Conservation (phyloP, 2,888 invertebrate genomes). For the Mimachlamys varia region DNA sequence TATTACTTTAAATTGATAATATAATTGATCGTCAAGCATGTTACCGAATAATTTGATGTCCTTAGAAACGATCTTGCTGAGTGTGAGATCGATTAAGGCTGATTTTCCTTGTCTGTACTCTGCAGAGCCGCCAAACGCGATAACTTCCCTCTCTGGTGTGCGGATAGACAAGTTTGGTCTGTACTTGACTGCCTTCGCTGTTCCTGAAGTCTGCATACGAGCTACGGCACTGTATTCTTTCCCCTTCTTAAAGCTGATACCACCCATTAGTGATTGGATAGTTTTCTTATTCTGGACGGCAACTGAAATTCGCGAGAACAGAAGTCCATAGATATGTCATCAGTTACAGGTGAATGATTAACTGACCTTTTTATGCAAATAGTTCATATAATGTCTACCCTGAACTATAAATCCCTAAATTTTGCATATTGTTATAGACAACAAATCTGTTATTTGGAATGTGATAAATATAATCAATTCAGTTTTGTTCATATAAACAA, state of each 20-base stretch:
- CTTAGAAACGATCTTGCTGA: conserved; percentile 57
- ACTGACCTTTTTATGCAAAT: no score
- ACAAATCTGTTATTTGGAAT: no score
- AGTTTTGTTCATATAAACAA: no score
- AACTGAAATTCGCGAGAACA: conserved; percentile 45
- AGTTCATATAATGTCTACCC: no score
- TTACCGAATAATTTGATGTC: conserved; percentile 57
- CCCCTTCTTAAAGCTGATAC: conserved; percentile 54
- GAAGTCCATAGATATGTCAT: no score
- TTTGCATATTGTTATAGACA: no score
- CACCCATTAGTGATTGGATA: conserved; percentile 53
- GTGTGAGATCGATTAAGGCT: conserved; percentile 55
- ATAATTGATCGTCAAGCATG: no score
- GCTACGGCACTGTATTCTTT: conserved; percentile 58
- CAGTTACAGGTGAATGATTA: no score
- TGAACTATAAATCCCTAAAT: no score
- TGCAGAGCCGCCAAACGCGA: conserved; percentile 59
- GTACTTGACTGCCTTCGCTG: conserved; percentile 56
- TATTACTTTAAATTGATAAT: no score
- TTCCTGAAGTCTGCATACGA: conserved; percentile 53
- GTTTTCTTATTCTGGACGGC: conserved; percentile 55
- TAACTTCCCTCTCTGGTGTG: conserved; percentile 53
- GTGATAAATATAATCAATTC: no score
- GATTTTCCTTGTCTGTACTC: conserved; percentile 59
- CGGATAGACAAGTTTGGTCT: conserved; percentile 57